Conservation (phyloP, 30 jellyfish, hydroid and myxozoan species). For the Cassiopea andromeda region DNA sequence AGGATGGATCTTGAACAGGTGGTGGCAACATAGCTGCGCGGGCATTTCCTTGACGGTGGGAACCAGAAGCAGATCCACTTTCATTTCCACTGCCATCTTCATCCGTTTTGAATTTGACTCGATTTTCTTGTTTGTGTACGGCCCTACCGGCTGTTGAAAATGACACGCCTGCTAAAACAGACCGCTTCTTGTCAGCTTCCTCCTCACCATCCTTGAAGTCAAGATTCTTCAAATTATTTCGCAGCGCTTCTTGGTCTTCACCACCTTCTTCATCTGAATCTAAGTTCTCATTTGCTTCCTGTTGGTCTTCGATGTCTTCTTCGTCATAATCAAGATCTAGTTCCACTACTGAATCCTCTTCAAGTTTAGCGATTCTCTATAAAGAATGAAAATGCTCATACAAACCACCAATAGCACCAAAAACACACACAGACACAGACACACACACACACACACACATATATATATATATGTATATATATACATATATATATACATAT, state of each 20-base stretch:
- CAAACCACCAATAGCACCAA: background rate
- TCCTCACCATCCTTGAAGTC: slow-evolving; percentile 69
- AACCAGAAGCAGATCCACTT: slow-evolving; percentile 66
- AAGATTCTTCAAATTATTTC: slow-evolving; percentile 86
- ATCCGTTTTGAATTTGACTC: slow-evolving; percentile 69
- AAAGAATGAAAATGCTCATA: background rate
- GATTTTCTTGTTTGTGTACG: slow-evolving; percentile 39
- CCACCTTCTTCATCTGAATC: slow-evolving; percentile 61
- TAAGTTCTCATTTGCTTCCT: slow-evolving; percentile 28
- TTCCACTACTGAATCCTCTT: slow-evolving; percentile 76
- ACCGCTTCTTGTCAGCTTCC: slow-evolving; percentile 64
- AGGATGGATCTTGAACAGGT: slow-evolving; percentile 93
- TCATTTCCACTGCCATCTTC: slow-evolving; percentile 70
- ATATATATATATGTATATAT: background rate
- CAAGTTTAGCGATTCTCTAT: slow-evolving; percentile 63
- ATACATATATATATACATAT: background rate
- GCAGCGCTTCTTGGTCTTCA: slow-evolving; percentile 85
- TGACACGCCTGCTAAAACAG: slow-evolving; percentile 82
- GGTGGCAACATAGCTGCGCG: slow-evolving; percentile 37
- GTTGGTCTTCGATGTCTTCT: slow-evolving; percentile 44
- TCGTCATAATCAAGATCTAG: slow-evolving; percentile 80
- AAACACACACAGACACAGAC: background rate
- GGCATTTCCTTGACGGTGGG: slow-evolving; percentile 34
- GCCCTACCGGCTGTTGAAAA: slow-evolving; percentile 91
- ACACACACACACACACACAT: background rate